Conservation (phyloP, 2,113 vertebrate genomes). For the Pogona vitticeps region DNA sequence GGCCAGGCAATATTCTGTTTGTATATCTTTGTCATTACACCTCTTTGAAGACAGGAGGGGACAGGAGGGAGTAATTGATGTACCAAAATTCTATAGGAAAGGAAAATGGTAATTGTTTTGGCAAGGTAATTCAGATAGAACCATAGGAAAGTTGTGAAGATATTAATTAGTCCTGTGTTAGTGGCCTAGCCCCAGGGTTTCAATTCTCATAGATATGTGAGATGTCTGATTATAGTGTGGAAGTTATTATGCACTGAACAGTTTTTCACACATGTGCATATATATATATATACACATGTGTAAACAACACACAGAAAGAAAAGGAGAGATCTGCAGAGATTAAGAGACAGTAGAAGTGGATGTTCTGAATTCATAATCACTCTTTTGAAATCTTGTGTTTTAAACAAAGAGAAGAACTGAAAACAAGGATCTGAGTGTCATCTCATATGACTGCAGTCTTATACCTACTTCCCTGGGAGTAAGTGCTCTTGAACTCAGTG, state of each 20-base stretch:
- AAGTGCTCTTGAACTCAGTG: neutral
- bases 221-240: neutral
- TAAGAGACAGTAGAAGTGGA: neutral
- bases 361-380: neutral
- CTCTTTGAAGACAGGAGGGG: neutral
- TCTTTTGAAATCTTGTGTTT: neutral
- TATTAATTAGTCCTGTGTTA: neutral
- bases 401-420: neutral
- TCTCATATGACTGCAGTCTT: neutral
- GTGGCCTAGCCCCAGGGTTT: neutral
- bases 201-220: neutral
- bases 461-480: neutral
- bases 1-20: neutral
- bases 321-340: neutral
- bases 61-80: neutral
- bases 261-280: neutral
- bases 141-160: neutral
- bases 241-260: neutral
- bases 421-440: neutral
- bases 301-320: no score
- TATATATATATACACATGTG: neutral
- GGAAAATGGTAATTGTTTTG: neutral
- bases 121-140: neutral
- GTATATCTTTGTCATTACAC: neutral
- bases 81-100: neutral